Evolutionary conservation across 1,140 invertebrate genomes (phyloP), one percentile per base, ranked within the genome.

Genomic region (Papilio dardanus): DNA sequence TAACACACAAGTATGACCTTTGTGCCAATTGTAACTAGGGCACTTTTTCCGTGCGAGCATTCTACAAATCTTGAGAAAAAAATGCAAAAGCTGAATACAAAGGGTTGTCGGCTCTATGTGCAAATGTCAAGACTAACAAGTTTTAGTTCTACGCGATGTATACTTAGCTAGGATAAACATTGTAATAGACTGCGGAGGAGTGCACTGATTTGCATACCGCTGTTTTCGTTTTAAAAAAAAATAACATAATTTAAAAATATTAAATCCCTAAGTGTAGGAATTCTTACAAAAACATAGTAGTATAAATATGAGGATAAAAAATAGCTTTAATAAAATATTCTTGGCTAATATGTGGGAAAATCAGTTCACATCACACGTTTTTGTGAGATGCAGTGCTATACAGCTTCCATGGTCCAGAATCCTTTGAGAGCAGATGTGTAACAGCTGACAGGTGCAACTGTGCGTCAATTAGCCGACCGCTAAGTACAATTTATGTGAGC

Each of bases 21-120:
- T 73, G 14, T 33, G 33, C 16, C 3, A 1, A 1, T 3, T 31
- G 7, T 21, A 1, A 73, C 19, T 35, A 35, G 30, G n/a, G 16
- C 28, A 31, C 14, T 54, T 73, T 73, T 54, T 54, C 42, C 30
- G 1, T 33, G 42, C 3, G 12, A 3, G 6, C 4, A 8, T 30
- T 33, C n/a, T 71, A 30, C 40, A 50, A 14, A 71, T 71, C 69
- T 71, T 50, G 69, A 71, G 42, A 21, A 71, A 69, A 69, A 71
- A 71, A 71, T 71, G 69, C 69, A 71, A 71, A 62, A 42, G 33
- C 69, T 30, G 69, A 33, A 19, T 71, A 71, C 69, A 71, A 71
- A 71, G 69, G 69, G 69, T 71, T 42, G 40, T 28, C 19, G 33
- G 42, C 24, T 71, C 69, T 46, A 50, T 71, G 28, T 71, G 69